These are phyloP conservation scores for Scatophagus argus DNA, from an alignment of 2,113 vertebrate genomes.

Conservation along the genomic window DNA sequence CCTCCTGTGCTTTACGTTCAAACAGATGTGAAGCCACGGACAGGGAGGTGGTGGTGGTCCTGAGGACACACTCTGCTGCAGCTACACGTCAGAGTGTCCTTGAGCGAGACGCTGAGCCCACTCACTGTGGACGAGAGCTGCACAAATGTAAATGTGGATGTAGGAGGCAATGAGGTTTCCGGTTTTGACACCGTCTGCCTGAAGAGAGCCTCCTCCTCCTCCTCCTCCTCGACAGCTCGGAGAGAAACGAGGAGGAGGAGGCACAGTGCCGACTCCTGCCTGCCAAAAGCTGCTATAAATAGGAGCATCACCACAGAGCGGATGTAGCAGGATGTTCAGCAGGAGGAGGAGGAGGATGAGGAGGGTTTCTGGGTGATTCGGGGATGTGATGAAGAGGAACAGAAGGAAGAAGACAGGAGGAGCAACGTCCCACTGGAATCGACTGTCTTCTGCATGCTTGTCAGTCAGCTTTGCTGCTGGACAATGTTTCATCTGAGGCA, in stretches of 20 bases:
- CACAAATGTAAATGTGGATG: slow-evolving; percentile 11
- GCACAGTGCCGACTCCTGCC: slow-evolving; percentile 45
- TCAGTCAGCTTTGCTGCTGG: neutral
- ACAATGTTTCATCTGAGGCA: no score
- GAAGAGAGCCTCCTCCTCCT: slow-evolving; percentile 36
- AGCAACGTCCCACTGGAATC: neutral
- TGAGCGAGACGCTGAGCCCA: slow-evolving; percentile 24
- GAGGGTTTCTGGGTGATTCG: slow-evolving; percentile 59
- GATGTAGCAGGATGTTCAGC: slow-evolving; percentile 54
- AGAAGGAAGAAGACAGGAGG: slow-evolving; percentile 7
- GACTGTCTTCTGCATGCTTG: neutral
- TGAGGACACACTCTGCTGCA: neutral
- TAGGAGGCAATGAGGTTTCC: slow-evolving; percentile 42
- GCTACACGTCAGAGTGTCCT: slow-evolving; percentile 4
- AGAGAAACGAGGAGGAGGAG: slow-evolving; percentile 42
- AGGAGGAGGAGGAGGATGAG: slow-evolving; percentile 42
- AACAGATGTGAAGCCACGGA: neutral
- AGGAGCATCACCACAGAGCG: slow-evolving; percentile 56
- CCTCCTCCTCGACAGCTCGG: slow-evolving; percentile 31
- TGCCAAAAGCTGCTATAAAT: slow-evolving; percentile 81
- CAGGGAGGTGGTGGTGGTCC: neutral
- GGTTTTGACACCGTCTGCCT: slow-evolving; percentile 42
- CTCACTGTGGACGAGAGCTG: slow-evolving; percentile 6
- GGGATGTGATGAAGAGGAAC: slow-evolving; percentile 40
- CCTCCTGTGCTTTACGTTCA: neutral